Percentiles rank a stretch among this genome's conserved stretches.
These are phyloP conservation scores for Mechanitis messenoides DNA, from an alignment of 2,888 invertebrate genomes.

Conservation along the genomic window DNA sequence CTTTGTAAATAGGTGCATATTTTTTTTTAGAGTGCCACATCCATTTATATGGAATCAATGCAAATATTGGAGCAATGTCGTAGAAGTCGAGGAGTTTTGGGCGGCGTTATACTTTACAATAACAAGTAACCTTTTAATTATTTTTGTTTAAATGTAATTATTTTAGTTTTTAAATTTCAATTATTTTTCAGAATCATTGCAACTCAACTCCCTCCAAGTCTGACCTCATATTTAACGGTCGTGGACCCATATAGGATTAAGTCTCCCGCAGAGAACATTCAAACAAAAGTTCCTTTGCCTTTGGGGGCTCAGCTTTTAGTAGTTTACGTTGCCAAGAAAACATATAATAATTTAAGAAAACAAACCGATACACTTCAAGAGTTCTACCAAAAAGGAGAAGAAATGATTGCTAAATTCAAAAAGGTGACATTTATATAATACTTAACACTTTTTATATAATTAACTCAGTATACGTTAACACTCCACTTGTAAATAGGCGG, in stretches of 20 bases:
- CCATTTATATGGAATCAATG: conserved; percentile 90
- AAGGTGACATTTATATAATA: conserved; percentile 44
- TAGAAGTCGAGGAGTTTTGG: conserved; percentile 85
- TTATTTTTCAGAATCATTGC: conserved; percentile 82
- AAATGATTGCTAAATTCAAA: conserved; percentile 60
- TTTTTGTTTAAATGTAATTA: neutral
- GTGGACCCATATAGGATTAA: conserved; percentile 91
- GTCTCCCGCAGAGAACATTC: conserved; percentile 84
- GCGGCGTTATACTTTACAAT: conserved; percentile 90
- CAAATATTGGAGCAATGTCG: conserved; percentile 91
- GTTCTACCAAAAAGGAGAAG: conserved; percentile 62
- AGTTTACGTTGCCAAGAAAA: conserved; percentile 82
- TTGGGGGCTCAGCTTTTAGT: conserved; percentile 87
- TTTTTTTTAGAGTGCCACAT: conserved; percentile 85
- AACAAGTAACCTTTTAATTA: conserved; percentile 80
- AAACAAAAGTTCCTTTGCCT: conserved; percentile 83
- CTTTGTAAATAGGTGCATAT: neutral
- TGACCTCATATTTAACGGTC: conserved; percentile 87
- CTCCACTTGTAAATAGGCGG: too few species aligned
- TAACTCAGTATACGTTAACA: neutral
- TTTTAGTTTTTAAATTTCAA: neutral
- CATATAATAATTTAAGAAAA: conserved; percentile 72
- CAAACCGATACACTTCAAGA: conserved; percentile 54
- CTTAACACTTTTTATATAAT: neutral
- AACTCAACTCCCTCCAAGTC: conserved; percentile 83